phyloP scores from a whole-genome alignment of 2,797 vertebrate genomes.

The Sebastes trivittatus region DNA sequence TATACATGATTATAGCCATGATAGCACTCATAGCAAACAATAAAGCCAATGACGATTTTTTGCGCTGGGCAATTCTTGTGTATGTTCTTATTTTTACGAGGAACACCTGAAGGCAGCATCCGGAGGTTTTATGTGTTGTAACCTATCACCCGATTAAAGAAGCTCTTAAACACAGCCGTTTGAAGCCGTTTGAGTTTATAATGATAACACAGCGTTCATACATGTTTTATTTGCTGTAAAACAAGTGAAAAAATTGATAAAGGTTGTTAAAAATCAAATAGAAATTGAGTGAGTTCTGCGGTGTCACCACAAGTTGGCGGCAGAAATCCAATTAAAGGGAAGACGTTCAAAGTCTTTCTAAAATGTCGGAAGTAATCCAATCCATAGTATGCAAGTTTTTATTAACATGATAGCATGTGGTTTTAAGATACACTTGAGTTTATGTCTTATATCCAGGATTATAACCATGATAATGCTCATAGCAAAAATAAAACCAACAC shows the following conservation, averaged over 20 bases:
- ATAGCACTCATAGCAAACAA: background rate
- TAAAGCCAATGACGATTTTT: background rate
- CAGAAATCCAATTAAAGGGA: background rate
- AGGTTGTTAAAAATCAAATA: background rate
- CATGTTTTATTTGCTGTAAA: fast-evolving
- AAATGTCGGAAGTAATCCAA: background rate
- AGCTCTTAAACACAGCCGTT: background rate
- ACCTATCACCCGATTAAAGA: background rate
- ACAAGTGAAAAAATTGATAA: background rate
- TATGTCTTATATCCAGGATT: background rate
- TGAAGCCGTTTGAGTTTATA: fast-evolving
- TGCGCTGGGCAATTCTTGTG: too few species aligned
- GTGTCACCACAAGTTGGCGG: constrained; percentile 51
- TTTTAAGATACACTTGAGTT: background rate
- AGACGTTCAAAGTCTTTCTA: background rate
- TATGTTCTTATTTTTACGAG: background rate
- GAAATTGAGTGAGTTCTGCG: background rate
- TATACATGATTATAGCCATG: background rate
- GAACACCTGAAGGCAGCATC: constrained; percentile 36
- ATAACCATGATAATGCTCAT: background rate
- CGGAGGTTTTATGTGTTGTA: constrained; percentile 62
- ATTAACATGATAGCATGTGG: background rate
- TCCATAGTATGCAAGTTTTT: too few species aligned
- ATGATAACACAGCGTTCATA: fast-evolving
- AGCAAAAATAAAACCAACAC: background rate